phyloP scores from a whole-genome alignment of 2,113 vertebrate genomes.

The Ahaetulla prasina region DNA sequence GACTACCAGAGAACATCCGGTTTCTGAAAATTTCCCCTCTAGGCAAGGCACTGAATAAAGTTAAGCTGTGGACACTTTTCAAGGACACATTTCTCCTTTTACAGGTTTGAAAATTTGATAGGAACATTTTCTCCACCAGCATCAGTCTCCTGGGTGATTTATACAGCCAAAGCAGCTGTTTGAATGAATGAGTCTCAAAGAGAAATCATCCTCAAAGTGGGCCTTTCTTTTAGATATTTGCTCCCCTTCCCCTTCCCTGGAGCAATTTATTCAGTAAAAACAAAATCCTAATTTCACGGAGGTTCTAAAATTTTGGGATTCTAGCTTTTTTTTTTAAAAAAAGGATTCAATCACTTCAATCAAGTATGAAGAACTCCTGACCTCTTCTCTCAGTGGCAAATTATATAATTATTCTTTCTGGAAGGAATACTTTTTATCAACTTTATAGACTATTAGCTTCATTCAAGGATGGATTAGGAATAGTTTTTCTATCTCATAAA shows the following conservation, averaged over 20 bases:
- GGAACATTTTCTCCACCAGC: neutral
- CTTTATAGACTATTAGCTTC: neutral
- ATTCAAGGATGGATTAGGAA: neutral
- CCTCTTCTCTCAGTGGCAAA: neutral
- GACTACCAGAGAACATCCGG: neutral
- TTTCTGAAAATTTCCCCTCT: slow-evolving; percentile 7
- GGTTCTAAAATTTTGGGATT: neutral
- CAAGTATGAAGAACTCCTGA: neutral
- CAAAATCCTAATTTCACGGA: neutral
- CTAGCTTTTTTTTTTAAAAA: neutral
- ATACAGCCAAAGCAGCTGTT: slow-evolving; percentile 8
- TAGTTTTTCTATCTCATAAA: neutral
- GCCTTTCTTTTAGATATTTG: slow-evolving; percentile 18
- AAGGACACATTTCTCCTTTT: slow-evolving; percentile 8
- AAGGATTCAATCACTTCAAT: neutral
- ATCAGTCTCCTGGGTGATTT: slow-evolving; percentile 8
- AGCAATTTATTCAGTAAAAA: neutral
- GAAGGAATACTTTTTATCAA: neutral
- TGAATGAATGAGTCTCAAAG: slow-evolving; percentile 16
- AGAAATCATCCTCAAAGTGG: neutral
- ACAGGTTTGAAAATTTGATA: neutral
- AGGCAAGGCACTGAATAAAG: neutral
- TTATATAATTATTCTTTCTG: neutral
- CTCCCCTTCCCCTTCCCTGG: slow-evolving; percentile 7
- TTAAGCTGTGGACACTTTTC: neutral